Conservation (phyloP, 2,888 invertebrate species). For the Heteropelma amictum region DNA sequence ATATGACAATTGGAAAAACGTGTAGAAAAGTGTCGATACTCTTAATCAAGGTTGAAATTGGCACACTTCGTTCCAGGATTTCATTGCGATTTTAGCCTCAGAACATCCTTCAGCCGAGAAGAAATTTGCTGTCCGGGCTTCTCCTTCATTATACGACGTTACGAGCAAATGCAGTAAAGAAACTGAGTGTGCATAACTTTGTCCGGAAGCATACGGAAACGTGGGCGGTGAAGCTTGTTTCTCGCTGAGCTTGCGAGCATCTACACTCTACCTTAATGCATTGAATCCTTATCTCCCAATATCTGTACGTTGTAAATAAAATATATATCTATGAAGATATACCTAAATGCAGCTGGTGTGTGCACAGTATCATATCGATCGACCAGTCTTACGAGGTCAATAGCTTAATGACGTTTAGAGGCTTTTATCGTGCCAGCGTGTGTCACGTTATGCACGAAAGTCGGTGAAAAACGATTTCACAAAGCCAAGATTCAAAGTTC, state of each 20-base stretch:
- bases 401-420: conserved; percentile 51
- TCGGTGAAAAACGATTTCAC: not conserved
- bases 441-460: conserved; percentile 33
- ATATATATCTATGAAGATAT: not conserved
- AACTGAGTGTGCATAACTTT: conserved; percentile 37
- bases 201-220: conserved; percentile 14
- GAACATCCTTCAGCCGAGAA: conserved; percentile 13
- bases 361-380: conserved; percentile 37
- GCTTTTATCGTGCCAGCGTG: conserved; percentile 41
- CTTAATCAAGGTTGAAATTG: no score
- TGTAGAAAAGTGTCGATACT: no score
- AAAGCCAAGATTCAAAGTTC: conserved; percentile 19
- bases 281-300: not conserved
- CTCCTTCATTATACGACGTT: conserved; percentile 3
- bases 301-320: not conserved
- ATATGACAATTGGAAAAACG: no score
- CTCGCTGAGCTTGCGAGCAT: conserved; percentile 28
- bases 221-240: conserved; percentile 7
- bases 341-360: not conserved
- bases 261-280: conserved; percentile 4
- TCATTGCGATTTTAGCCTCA: no score
- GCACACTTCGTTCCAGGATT: no score
- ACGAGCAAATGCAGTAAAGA: not conserved
- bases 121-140: not conserved
- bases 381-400: conserved; percentile 49